Evolutionary conservation across 2,888 invertebrate species (phyloP).

Genomic region (Ametastegia equiseti): DNA sequence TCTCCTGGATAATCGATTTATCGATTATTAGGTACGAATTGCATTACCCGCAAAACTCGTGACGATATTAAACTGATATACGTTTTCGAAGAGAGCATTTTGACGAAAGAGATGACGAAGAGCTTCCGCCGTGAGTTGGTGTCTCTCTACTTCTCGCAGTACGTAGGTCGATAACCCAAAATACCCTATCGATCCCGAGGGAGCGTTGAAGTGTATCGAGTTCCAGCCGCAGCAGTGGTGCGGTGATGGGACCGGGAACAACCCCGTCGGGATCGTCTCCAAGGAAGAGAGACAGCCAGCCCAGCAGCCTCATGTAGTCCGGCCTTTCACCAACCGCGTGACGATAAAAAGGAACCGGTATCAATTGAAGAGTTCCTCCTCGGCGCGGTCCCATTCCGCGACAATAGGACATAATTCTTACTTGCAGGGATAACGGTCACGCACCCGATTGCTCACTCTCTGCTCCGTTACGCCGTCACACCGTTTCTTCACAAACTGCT

Average conservation of each 20-base stretch:
- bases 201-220: slow-evolving; percentile 45
- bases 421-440: background rate
- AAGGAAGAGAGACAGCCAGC: slow-evolving; percentile 6
- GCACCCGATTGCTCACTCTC: slow-evolving; percentile 1
- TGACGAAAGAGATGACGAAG: background rate
- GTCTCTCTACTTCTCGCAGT: background rate
- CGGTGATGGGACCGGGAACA: slow-evolving; percentile 33
- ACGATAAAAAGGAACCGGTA: slow-evolving; percentile 35
- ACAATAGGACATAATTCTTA: slow-evolving; percentile 33
- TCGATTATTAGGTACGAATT: background rate
- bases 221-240: slow-evolving; percentile 22
- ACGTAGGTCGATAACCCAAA: slow-evolving; percentile 43
- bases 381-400: slow-evolving; percentile 17
- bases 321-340: slow-evolving; percentile 11
- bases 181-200: slow-evolving; percentile 44
- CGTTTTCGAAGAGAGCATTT: background rate
- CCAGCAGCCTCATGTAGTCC: background rate
- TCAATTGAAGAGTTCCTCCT: slow-evolving; percentile 39
- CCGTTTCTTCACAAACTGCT: background rate
- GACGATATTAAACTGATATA: background rate
- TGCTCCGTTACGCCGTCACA: background rate
- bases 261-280: slow-evolving; percentile 21
- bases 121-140: background rate
- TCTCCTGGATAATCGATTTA: background rate
- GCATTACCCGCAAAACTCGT: background rate